Evolutionary conservation across 1,140 invertebrate species (phyloP).

Genomic region (Tetramorium parvispinum): DNA sequence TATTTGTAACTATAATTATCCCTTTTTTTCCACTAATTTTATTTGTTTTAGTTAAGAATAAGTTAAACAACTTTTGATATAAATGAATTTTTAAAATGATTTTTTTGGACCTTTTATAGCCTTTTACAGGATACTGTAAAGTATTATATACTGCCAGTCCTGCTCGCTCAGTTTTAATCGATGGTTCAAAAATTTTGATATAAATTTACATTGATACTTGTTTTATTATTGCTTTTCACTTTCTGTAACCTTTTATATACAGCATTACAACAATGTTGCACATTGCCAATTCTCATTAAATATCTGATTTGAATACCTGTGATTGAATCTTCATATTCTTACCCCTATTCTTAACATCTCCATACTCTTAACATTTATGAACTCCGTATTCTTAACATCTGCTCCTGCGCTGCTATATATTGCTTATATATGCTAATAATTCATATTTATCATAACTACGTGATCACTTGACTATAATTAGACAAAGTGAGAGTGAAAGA

Average conservation of each 20-base stretch:
- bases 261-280: neutral
- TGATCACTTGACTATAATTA: neutral
- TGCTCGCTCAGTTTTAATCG: neutral
- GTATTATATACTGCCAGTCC: conserved; percentile 7
- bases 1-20: neutral
- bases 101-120: neutral
- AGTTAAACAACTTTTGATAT: neutral
- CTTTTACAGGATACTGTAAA: neutral
- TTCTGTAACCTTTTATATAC: neutral
- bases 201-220: neutral
- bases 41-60: neutral
- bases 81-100: neutral
- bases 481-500: neutral
- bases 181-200: neutral
- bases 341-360: neutral
- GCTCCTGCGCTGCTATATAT: neutral
- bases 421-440: neutral
- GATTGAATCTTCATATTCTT: neutral
- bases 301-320: neutral
- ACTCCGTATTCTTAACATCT: conserved; percentile 16
- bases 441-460: neutral
- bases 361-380: neutral
- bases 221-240: neutral
- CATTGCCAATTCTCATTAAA: neutral
- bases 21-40: neutral